These are phyloP conservation scores for Masticophis lateralis DNA, from an alignment of 2,797 vertebrate genomes.

Conservation along the genomic window DNA sequence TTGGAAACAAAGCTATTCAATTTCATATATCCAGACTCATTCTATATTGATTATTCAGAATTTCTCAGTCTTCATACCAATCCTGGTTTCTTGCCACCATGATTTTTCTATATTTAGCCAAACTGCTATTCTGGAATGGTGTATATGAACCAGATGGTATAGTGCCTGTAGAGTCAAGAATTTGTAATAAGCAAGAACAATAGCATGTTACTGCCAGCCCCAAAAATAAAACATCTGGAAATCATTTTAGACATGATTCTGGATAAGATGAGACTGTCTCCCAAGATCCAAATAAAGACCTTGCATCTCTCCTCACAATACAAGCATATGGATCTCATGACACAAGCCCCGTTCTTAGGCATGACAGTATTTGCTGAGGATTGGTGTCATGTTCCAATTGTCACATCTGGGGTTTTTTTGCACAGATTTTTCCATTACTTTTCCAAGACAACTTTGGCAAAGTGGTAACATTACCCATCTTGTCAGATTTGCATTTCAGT, in stretches of 20 bases:
- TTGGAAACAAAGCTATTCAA: neutral
- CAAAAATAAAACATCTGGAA: slow-evolving; percentile 22
- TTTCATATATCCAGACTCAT: neutral
- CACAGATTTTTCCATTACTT: neutral
- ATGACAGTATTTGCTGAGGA: neutral
- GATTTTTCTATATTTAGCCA: neutral
- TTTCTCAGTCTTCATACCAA: neutral
- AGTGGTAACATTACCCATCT: neutral
- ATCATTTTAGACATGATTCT: slow-evolving; percentile 23
- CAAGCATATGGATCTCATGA: neutral
- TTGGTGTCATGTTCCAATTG: neutral
- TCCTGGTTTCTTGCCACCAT: neutral
- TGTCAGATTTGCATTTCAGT: neutral
- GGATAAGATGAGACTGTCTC: neutral
- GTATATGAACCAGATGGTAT: slow-evolving; percentile 19
- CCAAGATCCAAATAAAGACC: slow-evolving; percentile 1
- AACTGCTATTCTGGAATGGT: neutral
- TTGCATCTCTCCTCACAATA: neutral
- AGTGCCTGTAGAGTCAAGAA: neutral
- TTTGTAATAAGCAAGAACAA: slow-evolving; percentile 9
- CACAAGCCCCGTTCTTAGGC: neutral
- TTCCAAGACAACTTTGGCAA: neutral
- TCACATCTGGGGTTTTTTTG: neutral
- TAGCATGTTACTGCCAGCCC: slow-evolving; percentile 12
- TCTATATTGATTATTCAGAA: neutral